Percentiles rank a stretch among this genome's conserved stretches.
phyloP scores from a whole-genome alignment of 1,140 invertebrate genomes.

The Neelides sp. region DNA sequence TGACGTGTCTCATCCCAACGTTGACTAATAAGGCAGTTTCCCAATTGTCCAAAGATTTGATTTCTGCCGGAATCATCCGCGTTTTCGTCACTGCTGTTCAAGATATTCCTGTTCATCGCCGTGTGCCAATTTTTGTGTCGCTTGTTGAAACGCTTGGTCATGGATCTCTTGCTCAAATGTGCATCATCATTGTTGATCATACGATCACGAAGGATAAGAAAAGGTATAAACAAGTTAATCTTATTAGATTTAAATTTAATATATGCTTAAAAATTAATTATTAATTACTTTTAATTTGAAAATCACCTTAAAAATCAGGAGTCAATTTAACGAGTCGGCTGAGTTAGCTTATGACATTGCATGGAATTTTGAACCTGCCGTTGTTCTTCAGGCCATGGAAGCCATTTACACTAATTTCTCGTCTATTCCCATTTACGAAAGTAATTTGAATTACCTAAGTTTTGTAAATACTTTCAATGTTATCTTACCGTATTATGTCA shows the following conservation, averaged over 20 bases:
- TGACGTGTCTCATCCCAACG: conserved; percentile 78
- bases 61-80: conserved; percentile 52
- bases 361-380: conserved; percentile 16
- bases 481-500: not conserved
- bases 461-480: not conserved
- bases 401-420: conserved; percentile 22
- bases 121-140: conserved; percentile 64
- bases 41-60: conserved; percentile 4
- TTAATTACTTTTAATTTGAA: conserved; percentile 6
- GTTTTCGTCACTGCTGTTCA: conserved; percentile 78
- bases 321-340: conserved; percentile 22
- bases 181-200: conserved; percentile 34
- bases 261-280: conserved; percentile 8
- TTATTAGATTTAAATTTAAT: not conserved
- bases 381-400: conserved; percentile 13
- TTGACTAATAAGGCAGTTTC: conserved; percentile 43
- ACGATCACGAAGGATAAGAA: conserved; percentile 25
- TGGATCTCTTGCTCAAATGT: conserved; percentile 53
- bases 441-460: conserved; percentile 15
- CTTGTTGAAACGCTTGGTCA: conserved; percentile 57
- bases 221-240: conserved; percentile 25
- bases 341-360: conserved; percentile 23
- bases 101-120: conserved; percentile 78
- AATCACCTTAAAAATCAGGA: conserved; percentile 13
- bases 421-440: conserved; percentile 15